Percentiles rank a stretch among this genome's conserved stretches.
phyloP scores from a whole-genome alignment of 1,140 invertebrate species.

The Melanaphis sacchari region DNA sequence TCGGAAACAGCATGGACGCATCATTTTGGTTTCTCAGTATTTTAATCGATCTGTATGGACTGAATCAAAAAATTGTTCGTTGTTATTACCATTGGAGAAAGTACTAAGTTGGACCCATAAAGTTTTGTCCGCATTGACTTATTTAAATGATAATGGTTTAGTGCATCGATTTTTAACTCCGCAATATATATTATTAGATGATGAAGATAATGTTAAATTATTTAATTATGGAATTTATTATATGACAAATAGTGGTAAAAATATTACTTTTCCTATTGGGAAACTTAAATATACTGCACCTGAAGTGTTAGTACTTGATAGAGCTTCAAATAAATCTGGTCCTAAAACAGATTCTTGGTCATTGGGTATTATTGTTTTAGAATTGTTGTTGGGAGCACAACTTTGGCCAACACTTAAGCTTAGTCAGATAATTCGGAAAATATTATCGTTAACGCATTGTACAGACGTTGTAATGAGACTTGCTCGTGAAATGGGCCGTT shows the following conservation, averaged over 20 bases:
- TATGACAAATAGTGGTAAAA: constrained; percentile 84
- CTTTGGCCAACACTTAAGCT: constrained; percentile 79
- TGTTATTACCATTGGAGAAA: constrained; percentile 65
- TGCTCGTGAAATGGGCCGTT: constrained; percentile 77
- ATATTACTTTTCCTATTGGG: constrained; percentile 92
- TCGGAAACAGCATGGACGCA: constrained; percentile 89
- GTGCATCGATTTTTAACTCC: constrained; percentile 82
- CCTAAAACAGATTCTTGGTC: constrained; percentile 90
- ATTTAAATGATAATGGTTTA: constrained; percentile 77
- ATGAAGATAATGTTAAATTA: constrained; percentile 77
- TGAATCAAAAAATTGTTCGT: constrained; percentile 44
- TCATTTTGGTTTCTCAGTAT: constrained; percentile 47
- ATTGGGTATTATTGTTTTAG: constrained; percentile 84
- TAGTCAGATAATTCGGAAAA: constrained; percentile 75
- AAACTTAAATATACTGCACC: constrained; percentile 85
- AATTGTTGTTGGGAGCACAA: constrained; percentile 72
- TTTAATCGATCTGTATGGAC: constrained; percentile 49
- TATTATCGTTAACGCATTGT: constrained; percentile 74
- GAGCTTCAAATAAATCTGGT: constrained; percentile 63
- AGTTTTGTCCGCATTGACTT: constrained; percentile 76
- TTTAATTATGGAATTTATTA: constrained; percentile 93
- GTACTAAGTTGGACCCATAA: constrained; percentile 73
- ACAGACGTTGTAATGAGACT: constrained; percentile 76
- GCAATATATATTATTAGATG: constrained; percentile 83
- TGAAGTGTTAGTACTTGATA: constrained; percentile 74